phyloP scores from a whole-genome alignment of 2,113 vertebrate species.

The Lepisosteus osseus region DNA sequence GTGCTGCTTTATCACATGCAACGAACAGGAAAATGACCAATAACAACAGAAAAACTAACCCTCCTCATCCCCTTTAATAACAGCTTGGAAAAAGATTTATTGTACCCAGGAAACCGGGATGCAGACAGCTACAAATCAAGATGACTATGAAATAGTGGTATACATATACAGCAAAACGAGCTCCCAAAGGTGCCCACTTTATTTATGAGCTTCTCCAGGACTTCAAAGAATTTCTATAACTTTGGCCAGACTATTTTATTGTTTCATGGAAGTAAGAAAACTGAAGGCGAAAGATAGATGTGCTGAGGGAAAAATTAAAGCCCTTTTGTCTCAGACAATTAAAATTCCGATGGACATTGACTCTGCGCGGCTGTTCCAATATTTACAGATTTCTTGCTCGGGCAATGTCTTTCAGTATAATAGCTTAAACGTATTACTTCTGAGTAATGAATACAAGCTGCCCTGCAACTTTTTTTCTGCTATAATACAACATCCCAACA shows the following conservation, averaged over 20 bases:
- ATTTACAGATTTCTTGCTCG: constrained; percentile 25
- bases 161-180: constrained; percentile 67
- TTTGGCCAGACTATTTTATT: constrained; percentile 88
- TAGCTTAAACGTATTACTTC: constrained; percentile 37
- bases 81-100: constrained; percentile 77
- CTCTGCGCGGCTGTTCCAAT: constrained; percentile 5
- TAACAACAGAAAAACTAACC: constrained; percentile 31
- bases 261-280: constrained; percentile 76
- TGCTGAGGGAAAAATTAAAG: constrained; percentile 51
- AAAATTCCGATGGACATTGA: constrained; percentile 49
- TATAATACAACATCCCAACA: not conserved
- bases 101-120: constrained; percentile 76
- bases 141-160: constrained; percentile 77
- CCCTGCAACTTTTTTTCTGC: not conserved
- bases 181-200: constrained; percentile 84
- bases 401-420: constrained; percentile 27
- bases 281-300: constrained; percentile 71
- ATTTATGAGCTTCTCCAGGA: constrained; percentile 87
- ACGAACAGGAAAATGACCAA: constrained; percentile 33
- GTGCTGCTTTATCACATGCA: constrained; percentile 30
- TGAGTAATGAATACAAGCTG: constrained; percentile 38
- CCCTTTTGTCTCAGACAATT: constrained; percentile 63
- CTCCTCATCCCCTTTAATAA: constrained; percentile 35
- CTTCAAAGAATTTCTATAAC: constrained; percentile 91
- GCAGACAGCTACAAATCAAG: constrained; percentile 84